Base-by-base conservation (phyloP, 2,888 invertebrate species). In the Epirrita christyi region DNA sequence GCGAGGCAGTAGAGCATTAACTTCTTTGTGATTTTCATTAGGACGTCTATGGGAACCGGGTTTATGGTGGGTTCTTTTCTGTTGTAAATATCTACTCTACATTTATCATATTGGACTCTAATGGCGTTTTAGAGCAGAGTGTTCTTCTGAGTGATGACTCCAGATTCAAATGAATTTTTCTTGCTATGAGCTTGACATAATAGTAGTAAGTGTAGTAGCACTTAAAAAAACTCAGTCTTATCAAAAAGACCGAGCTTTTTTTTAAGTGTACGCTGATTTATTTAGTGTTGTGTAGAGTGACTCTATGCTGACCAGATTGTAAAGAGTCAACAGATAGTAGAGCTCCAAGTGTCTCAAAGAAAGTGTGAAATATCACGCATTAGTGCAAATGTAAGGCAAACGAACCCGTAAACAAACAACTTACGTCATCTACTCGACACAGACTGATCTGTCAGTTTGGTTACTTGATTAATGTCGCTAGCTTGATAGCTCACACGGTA, bases 361-460 rank as follows among this genome's bases (percentile, higher is more conserved):
- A 88, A 88, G 88, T 89, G 89, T 70, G 79, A 89, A 87, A 88
- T 88, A 80, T 84, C 83, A 71, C 87, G 75, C 68, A 54, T 68
- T 64, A 68, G 78, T 81, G 85, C 70, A 76, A 88, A 86, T 75
- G 72, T 69, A 70, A 75, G 72, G 71, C 72, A 77, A 77, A 78
- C 70, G 64, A 72, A 76, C 70, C 65, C 66, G 66, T 67, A 68
- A 71, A 74, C 63, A 61, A 40, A 52, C 57, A 46, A 59, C 45
- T 50, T 45, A 59, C 45, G 49, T 59, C 53, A 49, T 44, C 6
- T 48, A 41, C 44, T 47, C 28, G 41, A 54, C 41, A 55, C 36
- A 44, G 34, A 55, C 45, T 44, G 55, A 40, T 59, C 21, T 40
- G 13, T 49, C 28, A 40, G 48, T 48, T 34, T 41, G 29, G 37